Evolutionary conservation across 2,888 invertebrate genomes (phyloP), one percentile per base, ranked within the genome.

Genomic region (Macroteleia sp.): DNA sequence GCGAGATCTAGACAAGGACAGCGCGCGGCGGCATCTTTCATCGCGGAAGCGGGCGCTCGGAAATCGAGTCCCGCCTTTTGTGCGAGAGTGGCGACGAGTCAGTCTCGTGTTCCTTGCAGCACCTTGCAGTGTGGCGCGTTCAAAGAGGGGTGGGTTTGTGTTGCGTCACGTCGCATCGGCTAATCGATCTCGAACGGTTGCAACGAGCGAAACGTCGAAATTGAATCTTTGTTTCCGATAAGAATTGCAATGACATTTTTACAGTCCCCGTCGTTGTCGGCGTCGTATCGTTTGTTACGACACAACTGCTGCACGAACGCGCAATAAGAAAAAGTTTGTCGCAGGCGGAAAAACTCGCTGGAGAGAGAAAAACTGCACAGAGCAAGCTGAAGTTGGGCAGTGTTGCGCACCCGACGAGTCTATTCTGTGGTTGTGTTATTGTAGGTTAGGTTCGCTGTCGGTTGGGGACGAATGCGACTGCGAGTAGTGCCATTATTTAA

Each of bases 391-490:
- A 30, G 57, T 56, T 41, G 25, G 22, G 39, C 56, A 41, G 39
- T 17, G 62, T 46, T n/a, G 20, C 50, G 48, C 39, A 2, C 17
- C 34, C 52, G 54, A 66, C 69, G 69, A 69, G 69, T 57, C 69
- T 69, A 69, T 56, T 67, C 16, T 16, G 54, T 34, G 50, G 22
- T 36, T 14, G 2, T 39, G 39, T 39, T 30, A 25, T 57, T 46
- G 34, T 48, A 74, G 64, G 74, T 74, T 74, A 74, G 59, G 62
- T 73, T 56, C 14, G 17, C 3, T 41, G 20, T 41, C n/a, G 19
- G 20, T 20, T 12, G n/a, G 4, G 19, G 2, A 17, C 39, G 6
- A 39, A 17, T 9, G n/a, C n/a, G n/a, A n/a, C n/a, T n/a, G n/a
- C 17, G 17, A 17, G 39, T 8, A 5, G 41, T 41, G 41, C 41